Evolutionary conservation across 2,888 invertebrate genomes (phyloP).

Genomic region (Alentia gelatinosa): DNA sequence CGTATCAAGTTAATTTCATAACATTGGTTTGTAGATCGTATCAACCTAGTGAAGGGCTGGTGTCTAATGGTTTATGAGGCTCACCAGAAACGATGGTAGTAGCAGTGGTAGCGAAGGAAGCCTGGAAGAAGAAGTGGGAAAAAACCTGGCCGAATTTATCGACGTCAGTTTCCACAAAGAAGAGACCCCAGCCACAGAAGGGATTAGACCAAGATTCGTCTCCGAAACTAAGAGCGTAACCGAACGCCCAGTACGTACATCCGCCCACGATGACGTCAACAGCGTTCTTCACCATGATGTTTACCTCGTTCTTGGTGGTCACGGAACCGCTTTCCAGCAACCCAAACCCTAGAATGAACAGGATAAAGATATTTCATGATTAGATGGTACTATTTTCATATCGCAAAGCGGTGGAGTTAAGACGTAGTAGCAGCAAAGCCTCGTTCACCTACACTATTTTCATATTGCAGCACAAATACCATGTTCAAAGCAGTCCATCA

Average conservation of each 20-base stretch:
- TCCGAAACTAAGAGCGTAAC: slow-evolving; percentile 75
- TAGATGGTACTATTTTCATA: too few relatives aligned
- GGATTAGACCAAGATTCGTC: slow-evolving; percentile 83
- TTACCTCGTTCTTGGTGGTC: slow-evolving; percentile 73
- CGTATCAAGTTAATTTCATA: too few relatives aligned
- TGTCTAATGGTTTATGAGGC: too few relatives aligned
- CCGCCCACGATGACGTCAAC: slow-evolving; percentile 75
- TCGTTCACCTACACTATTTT: too few relatives aligned
- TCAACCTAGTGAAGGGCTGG: too few relatives aligned
- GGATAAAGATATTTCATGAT: too few relatives aligned
- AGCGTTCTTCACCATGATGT: slow-evolving; percentile 76
- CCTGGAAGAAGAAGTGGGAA: slow-evolving; percentile 93
- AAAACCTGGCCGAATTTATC: slow-evolving; percentile 90
- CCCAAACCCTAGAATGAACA: slow-evolving; percentile 76
- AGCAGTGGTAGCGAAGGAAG: slow-evolving; percentile 74
- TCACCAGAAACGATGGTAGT: slow-evolving; percentile 76
- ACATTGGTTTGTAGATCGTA: too few relatives aligned
- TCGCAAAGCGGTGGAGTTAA: too few relatives aligned
- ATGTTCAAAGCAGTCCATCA: too few relatives aligned
- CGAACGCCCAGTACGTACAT: slow-evolving; percentile 72
- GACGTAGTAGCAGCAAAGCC: too few relatives aligned
- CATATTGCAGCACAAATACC: too few relatives aligned
- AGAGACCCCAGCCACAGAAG: slow-evolving; percentile 92
- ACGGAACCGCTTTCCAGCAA: slow-evolving; percentile 73
- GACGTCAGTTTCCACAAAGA: slow-evolving; percentile 86